Evolutionary conservation across 2,113 vertebrate genomes (phyloP).

Genomic region (Alethe castanea): DNA sequence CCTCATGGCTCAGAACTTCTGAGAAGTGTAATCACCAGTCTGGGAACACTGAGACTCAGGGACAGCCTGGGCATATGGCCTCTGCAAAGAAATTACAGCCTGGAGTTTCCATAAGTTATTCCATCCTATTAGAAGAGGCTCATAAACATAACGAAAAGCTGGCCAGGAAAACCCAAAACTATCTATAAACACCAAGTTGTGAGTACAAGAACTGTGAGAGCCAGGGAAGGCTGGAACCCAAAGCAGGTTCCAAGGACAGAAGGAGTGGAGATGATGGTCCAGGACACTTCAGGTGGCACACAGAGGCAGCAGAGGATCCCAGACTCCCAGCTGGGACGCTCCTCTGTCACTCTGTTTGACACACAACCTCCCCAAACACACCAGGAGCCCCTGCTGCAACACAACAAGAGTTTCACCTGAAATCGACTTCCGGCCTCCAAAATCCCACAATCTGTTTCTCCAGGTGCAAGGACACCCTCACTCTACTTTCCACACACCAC

Average conservation of each 20-base stretch:
- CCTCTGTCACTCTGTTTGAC: background rate
- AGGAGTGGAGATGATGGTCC: fast-evolving
- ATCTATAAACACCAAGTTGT: background rate
- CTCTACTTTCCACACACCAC: background rate
- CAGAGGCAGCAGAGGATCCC: fast-evolving
- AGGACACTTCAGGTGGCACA: background rate
- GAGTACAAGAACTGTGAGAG: background rate
- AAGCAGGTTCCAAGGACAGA: background rate
- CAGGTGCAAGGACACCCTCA: background rate
- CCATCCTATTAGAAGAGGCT: fast-evolving
- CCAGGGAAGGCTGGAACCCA: background rate
- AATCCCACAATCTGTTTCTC: background rate
- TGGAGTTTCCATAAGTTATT: background rate
- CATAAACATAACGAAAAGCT: fast-evolving
- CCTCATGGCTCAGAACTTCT: background rate
- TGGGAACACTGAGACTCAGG: fast-evolving
- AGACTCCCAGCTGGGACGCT: too few species aligned
- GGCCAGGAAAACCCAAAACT: too few species aligned
- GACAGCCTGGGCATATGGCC: fast-evolving
- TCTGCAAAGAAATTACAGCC: background rate
- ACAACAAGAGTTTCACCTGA: background rate
- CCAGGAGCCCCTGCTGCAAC: background rate
- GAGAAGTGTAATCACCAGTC: fast-evolving
- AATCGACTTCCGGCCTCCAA: background rate
- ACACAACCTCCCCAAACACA: background rate